Base-by-base conservation (phyloP, 2,113 vertebrate species). In the Morone chrysops region DNA sequence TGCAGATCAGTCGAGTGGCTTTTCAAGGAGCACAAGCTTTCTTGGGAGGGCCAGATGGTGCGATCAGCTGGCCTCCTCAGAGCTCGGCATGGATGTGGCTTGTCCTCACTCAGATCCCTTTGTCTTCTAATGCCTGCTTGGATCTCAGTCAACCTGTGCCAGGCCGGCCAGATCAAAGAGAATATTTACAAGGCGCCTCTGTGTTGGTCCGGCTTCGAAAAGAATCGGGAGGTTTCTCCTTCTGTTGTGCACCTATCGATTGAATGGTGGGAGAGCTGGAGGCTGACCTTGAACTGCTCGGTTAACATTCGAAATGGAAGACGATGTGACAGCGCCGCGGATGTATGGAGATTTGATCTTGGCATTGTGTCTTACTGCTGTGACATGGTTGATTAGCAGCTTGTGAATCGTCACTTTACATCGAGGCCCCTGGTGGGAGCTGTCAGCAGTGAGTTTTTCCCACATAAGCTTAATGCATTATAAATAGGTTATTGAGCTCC, bases 61-160 rank as follows among this genome's bases (percentile, higher is more conserved):
- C 57, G 69, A 82, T 91, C 86, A 86, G 83, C 89, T 78, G 70
- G 80, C 76, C 82, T 88, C 74, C 83, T 76, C 76, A 22, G 67
- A 86, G 80, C 88, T 69, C 66, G 56, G 66, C 80, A 31, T 68
- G 68, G 66, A 81, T 41, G 78, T n/a, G 72, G 81, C 84, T 78
- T 63, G 83, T 89, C 87, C 85, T 75, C 83, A 41, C 74, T 87
- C 85, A 50, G 62, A 87, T 88, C 81, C 88, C 86, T 91, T 90
- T 87, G 83, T 88, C 75, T 41, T 74, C 72, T 83, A 76, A 82
- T 69, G 86, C 78, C 67, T 38, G 41, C 75, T 77, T 80, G 84
- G 85, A 87, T 87, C 74, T 76, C 69, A 50, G 73, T 89, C 83
- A 87, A 86, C 71, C 82, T 76, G 82, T 57, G 83, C 82, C 80